Base-by-base conservation (phyloP, 2,113 vertebrate species). In the Myrmophylax atrothorax region DNA sequence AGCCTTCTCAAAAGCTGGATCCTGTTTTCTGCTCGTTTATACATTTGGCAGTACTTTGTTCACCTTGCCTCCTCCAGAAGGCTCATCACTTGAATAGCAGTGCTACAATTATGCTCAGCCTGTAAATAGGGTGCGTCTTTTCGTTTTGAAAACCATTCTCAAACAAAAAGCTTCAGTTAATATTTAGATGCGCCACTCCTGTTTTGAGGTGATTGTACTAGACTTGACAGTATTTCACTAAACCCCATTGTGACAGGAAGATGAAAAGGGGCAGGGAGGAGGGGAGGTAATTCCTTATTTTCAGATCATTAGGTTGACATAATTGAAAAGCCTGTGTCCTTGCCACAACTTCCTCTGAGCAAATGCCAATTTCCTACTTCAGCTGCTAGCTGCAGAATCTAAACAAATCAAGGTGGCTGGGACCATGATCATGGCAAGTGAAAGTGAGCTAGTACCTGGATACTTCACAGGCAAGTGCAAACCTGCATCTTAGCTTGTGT, bases 51-150 rank as follows among this genome's bases (percentile, higher is more conserved):
- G 52, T 46, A 31, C 5, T 79, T 84, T 85, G 58, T 50, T 87
- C 11, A 25, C 9, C 12, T 33, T 49, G 14, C 23, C 22, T 58
- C 14, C 19, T 52, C 6, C 24, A 33, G 53, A 76, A 76, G 40
- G 29, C 56, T 64, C 6, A 3, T 67, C 24, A 25, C 2, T 46
- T 73, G 13, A 49, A 0, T 5, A 59, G 59, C 62, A 38, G 46
- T 8, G 31, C 31, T 77, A 3, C 18, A 52, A 1, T 68, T 56
- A 16, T 1, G 1, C n/a, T 37, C 5, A 0, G 10, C 38, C 40
- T 46, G 6, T 9, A 62, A 60, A 7, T 28, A 49, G 17, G 6
- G 12, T 62, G n/a, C 28, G 7, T 56, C 6, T 12, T 38, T 13
- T 5, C 16, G 6, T 55, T 75, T 63, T 84, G 67, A 63, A 84